Evolutionary conservation across 2,888 invertebrate species (phyloP).

Genomic region (Ceraclea dissimilis): DNA sequence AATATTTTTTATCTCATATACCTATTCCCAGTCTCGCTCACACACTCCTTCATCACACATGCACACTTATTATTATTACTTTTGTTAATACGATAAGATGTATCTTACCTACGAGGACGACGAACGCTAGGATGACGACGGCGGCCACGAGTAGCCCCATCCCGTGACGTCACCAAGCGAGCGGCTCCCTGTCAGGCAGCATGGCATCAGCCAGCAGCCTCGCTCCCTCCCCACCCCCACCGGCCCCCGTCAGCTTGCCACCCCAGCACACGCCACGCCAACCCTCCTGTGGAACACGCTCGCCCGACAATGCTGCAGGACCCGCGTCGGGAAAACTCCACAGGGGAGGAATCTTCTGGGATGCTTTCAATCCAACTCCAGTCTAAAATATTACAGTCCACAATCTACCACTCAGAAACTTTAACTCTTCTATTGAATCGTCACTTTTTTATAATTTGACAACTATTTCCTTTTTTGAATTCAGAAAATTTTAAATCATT

Average conservation of each 20-base stretch:
- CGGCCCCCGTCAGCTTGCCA: constrained; percentile 24
- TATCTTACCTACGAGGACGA: constrained; percentile 37
- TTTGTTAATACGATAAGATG: too few species aligned
- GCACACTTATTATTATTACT: too few species aligned
- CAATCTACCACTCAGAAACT: too few species aligned
- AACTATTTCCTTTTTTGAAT: too few species aligned
- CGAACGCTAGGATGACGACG: constrained; percentile 39
- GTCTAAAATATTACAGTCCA: too few species aligned
- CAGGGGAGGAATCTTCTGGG: neutral
- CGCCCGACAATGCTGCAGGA: neutral
- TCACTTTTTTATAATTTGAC: too few species aligned
- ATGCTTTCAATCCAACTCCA: neutral
- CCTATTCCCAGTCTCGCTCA: too few species aligned
- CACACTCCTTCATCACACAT: too few species aligned
- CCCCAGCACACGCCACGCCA: constrained; percentile 8
- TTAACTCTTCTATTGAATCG: too few species aligned
- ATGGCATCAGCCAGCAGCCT: constrained; percentile 22
- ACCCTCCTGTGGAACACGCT: neutral
- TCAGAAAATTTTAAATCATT: too few species aligned
- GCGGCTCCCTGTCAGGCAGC: constrained; percentile 26
- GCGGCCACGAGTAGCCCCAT: constrained; percentile 44
- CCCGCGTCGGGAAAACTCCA: neutral
- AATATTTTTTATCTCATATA: too few species aligned
- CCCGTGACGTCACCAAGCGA: constrained; percentile 37
- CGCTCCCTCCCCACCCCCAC: constrained; percentile 25